A percentile compares a stretch with the other conserved stretches of the same genome.
Evolutionary conservation across 2,113 vertebrate species (phyloP).

Genomic region (Emydocephalus ijimae): DNA sequence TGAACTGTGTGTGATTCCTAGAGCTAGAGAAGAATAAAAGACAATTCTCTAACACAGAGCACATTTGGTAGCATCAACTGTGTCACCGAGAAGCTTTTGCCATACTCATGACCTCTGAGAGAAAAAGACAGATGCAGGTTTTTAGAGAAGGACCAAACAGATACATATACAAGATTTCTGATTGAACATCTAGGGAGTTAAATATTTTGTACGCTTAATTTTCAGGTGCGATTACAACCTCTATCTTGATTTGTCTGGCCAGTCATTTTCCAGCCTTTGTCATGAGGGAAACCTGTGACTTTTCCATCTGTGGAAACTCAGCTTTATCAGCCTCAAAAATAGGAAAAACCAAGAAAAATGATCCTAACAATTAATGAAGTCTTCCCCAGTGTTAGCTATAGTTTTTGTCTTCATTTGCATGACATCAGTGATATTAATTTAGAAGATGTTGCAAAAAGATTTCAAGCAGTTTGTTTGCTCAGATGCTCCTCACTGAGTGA

Average conservation of each 20-base stretch:
- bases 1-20: neutral
- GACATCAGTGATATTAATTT: neutral
- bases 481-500: neutral
- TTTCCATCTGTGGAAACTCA: neutral
- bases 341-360: neutral
- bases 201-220: neutral
- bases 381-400: neutral
- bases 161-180: neutral
- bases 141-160: neutral
- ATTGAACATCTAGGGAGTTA: neutral
- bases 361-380: neutral
- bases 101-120: neutral
- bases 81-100: neutral
- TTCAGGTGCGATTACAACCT: neutral
- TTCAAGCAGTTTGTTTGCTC: neutral
- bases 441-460: neutral
- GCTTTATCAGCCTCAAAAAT: neutral
- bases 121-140: neutral
- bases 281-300: neutral
- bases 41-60: neutral
- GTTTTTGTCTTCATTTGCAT: neutral
- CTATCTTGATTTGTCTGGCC: neutral
- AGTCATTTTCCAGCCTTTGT: neutral
- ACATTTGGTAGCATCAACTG: neutral
- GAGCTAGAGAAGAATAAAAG: neutral